Conservation (phyloP, 1,140 invertebrate genomes). For the Heliconius nattereri region DNA sequence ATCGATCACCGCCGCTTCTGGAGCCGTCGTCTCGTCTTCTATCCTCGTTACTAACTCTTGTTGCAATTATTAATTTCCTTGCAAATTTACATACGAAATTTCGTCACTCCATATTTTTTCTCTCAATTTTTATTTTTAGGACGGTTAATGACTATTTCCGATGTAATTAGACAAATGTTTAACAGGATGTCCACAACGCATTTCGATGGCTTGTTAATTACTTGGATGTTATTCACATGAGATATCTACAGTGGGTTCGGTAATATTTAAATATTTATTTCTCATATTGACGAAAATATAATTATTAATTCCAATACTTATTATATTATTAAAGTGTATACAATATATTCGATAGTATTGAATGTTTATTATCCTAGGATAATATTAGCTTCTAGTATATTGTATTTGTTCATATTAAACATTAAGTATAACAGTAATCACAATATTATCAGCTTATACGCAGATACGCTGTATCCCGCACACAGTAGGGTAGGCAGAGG, state of each 20-base stretch:
- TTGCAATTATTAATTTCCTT: neutral
- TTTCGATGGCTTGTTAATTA: neutral
- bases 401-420: neutral
- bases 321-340: neutral
- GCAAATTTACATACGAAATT: neutral
- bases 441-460: neutral
- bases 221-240: neutral
- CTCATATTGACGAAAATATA: neutral
- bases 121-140: neutral
- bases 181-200: constrained; percentile 6
- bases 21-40: neutral
- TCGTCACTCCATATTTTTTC: neutral
- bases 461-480: no score
- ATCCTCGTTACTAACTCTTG: neutral
- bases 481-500: no score
- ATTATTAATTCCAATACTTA: neutral
- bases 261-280: no score
- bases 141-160: constrained; percentile 2
- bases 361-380: neutral
- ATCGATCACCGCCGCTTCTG: constrained; percentile 22
- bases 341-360: no score
- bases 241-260: neutral
- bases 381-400: neutral
- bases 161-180: constrained; percentile 1
- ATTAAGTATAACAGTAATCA: neutral